phyloP scores from a whole-genome alignment of 2,888 invertebrate species.

The Punctoribates punctum region DNA sequence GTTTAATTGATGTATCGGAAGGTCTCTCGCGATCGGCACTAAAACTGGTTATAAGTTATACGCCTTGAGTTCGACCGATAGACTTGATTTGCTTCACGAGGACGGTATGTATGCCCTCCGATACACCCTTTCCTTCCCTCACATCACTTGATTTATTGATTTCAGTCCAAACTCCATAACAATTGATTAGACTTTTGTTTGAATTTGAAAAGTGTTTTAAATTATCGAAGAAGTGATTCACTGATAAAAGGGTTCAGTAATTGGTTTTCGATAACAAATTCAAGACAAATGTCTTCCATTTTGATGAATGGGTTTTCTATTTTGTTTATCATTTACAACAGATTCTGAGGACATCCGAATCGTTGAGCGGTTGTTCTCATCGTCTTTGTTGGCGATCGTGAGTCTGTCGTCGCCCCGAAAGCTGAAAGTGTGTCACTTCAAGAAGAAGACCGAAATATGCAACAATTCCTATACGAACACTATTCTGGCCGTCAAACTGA shows the following conservation, averaged over 20 bases:
- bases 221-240: constrained; percentile 10
- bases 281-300: background rate
- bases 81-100: constrained; percentile 80
- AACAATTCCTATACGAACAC: constrained; percentile 93
- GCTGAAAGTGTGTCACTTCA: constrained; percentile 93
- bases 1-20: constrained; percentile 50
- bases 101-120: constrained; percentile 61
- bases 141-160: constrained; percentile 14
- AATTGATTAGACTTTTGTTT: background rate
- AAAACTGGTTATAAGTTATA: constrained; percentile 85
- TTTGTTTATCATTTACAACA: constrained; percentile 11
- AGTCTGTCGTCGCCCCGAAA: constrained; percentile 83
- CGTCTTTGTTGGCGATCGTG: constrained; percentile 92
- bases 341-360: constrained; percentile 64
- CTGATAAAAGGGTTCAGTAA: background rate
- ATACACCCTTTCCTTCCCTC: background rate
- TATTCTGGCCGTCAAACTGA: constrained; percentile 89
- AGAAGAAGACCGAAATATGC: constrained; percentile 95
- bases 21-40: constrained; percentile 85
- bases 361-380: constrained; percentile 93
- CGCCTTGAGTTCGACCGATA: constrained; percentile 60
- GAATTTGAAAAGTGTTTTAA: background rate
- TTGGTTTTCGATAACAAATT: background rate
- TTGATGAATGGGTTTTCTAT: background rate
- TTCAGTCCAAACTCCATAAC: background rate